Conservation (phyloP, 2,888 invertebrate species). For the Leptinotarsa juncta region DNA sequence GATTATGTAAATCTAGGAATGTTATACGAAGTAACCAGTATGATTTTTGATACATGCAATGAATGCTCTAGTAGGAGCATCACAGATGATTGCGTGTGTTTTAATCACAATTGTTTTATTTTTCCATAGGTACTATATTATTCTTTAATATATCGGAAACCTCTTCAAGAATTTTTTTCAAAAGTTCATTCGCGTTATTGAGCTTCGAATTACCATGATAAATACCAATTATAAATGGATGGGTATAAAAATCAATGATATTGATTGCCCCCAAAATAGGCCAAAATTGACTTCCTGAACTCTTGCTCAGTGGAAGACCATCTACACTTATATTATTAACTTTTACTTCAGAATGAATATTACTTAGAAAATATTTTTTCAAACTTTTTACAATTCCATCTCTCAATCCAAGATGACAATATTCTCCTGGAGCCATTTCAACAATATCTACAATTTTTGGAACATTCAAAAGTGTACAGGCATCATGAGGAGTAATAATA, state of each 20-base stretch:
- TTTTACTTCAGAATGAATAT: not conserved
- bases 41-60: slow-evolving; percentile 1
- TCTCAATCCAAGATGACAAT: not conserved
- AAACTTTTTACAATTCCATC: not conserved
- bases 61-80: slow-evolving; percentile 9
- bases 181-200: not conserved
- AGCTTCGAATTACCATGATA: slow-evolving; percentile 4
- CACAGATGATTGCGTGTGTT: not conserved
- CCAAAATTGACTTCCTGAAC: no score
- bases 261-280: no score
- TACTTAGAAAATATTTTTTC: not conserved
- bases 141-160: not conserved
- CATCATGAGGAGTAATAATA: no score
- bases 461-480: not conserved
- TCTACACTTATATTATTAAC: not conserved
- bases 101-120: not conserved
- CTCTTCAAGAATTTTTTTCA: slow-evolving; percentile 2
- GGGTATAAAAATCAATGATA: not conserved
- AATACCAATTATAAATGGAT: slow-evolving; percentile 16
- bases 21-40: not conserved
- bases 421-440: not conserved
- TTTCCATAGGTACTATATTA: not conserved
- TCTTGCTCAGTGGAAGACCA: no score
- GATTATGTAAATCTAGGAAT: no score
- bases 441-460: not conserved